phyloP scores from a whole-genome alignment of 2,113 vertebrate genomes.

The Alectura lathami region DNA sequence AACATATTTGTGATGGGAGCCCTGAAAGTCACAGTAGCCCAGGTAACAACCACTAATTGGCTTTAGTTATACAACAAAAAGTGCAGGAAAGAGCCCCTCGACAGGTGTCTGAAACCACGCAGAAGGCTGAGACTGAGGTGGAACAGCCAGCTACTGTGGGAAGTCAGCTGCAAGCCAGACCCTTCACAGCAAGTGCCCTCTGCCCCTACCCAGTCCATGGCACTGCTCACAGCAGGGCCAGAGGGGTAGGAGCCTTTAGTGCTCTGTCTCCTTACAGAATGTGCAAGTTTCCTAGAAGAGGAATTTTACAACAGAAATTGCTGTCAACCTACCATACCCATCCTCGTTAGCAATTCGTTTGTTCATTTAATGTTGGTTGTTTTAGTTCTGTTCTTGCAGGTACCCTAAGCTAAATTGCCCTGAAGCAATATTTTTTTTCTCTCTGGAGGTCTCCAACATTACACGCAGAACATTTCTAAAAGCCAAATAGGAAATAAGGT shows the following conservation, averaged over 20 bases:
- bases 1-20: not conserved
- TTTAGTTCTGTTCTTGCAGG: not conserved
- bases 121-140: not conserved
- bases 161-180: not conserved
- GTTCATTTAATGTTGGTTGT: not conserved
- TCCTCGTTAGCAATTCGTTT: not conserved
- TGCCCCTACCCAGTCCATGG: accelerated
- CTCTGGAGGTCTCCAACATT: not conserved
- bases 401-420: not conserved
- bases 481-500: not conserved
- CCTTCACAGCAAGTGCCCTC: not conserved
- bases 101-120: not conserved
- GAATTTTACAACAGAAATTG: not conserved
- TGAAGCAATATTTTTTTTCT: accelerated
- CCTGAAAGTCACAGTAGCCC: not conserved
- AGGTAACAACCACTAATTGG: not conserved
- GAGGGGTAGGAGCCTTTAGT: not conserved
- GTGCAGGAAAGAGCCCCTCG: not conserved
- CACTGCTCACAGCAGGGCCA: not conserved
- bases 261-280: not conserved
- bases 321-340: not conserved
- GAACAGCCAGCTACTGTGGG: not conserved
- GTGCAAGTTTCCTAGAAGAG: not conserved
- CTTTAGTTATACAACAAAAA: not conserved
- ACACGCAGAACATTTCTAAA: not conserved